phyloP scores from a whole-genome alignment of 2,888 invertebrate genomes.

The Congeria kusceri region DNA sequence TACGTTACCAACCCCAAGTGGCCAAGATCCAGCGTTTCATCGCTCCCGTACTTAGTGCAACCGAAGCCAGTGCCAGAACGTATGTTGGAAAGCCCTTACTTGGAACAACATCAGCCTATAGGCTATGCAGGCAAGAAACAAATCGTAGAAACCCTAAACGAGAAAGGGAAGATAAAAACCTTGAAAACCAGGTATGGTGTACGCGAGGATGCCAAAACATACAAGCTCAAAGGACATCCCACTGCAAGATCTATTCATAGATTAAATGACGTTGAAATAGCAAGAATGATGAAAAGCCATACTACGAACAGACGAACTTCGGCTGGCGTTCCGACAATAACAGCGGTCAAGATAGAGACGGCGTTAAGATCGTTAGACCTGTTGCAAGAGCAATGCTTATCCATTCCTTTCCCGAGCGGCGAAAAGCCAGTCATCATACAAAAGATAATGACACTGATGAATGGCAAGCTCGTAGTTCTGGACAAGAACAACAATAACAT shows the following conservation, averaged over 20 bases:
- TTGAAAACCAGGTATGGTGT: conserved; percentile 29
- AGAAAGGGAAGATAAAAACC: conserved; percentile 22
- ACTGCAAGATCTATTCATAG: conserved; percentile 13
- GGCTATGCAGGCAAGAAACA: conserved; percentile 25
- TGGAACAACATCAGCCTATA: conserved; percentile 8
- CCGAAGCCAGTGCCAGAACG: conserved; percentile 39
- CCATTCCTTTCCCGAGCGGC: conserved; percentile 45
- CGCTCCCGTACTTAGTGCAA: conserved; percentile 46
- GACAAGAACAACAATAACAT: conserved; percentile 52
- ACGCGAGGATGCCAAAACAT: not conserved
- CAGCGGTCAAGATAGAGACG: not conserved
- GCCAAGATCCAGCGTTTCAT: conserved; percentile 47
- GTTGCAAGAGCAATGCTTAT: conserved; percentile 32
- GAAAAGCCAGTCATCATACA: conserved; percentile 33
- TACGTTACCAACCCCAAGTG: conserved; percentile 48
- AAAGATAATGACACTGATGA: conserved; percentile 30
- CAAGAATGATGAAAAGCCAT: conserved; percentile 3
- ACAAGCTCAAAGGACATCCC: conserved; percentile 16
- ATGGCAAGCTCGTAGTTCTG: conserved; percentile 35
- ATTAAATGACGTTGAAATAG: conserved; percentile 18
- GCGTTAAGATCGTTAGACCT: conserved; percentile 27
- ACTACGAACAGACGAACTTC: not conserved
- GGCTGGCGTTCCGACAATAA: not conserved
- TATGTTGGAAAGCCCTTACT: conserved; percentile 25
- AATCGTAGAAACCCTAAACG: conserved; percentile 20